Evolutionary conservation across 2,888 invertebrate genomes (phyloP).

Genomic region (Rapana venosa): DNA sequence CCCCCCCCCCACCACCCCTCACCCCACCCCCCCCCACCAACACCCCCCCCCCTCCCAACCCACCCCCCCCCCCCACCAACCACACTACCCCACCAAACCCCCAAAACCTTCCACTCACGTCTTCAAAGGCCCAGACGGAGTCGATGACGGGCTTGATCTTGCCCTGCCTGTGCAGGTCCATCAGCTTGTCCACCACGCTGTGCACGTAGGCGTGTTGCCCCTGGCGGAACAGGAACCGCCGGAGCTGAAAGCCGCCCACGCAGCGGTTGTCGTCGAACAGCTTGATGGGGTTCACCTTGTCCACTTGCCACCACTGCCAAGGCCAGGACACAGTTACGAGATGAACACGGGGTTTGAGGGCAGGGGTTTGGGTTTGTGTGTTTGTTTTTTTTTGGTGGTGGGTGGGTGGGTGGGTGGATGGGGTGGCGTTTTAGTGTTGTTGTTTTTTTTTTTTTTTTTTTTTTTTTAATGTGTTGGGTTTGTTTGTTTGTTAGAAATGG

Average conservation of each 20-base stretch:
- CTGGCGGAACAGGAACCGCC: constrained; percentile 88
- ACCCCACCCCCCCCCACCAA: too few relatives aligned
- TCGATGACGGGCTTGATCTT: constrained; percentile 90
- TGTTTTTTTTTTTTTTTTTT: not conserved
- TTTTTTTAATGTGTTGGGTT: not conserved
- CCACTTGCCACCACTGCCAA: constrained; percentile 90
- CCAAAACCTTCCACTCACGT: constrained; percentile 81
- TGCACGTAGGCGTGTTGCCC: constrained; percentile 83
- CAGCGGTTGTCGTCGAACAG: constrained; percentile 93
- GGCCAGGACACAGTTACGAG: not conserved
- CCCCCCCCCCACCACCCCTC: too few relatives aligned
- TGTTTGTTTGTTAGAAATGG: not conserved
- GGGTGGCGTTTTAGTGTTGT: not conserved
- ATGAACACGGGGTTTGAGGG: not conserved
- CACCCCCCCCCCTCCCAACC: not conserved
- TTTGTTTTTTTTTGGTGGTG: not conserved
- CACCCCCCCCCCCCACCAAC: not conserved
- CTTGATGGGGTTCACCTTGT: constrained; percentile 92
- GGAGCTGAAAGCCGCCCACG: constrained; percentile 89
- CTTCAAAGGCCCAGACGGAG: constrained; percentile 92
- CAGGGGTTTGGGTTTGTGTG: not conserved
- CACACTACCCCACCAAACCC: not conserved
- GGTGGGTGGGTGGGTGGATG: not conserved
- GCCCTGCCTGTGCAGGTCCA: constrained; percentile 87
- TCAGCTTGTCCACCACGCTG: constrained; percentile 85